These are phyloP conservation scores for Syngnathus floridae DNA, from an alignment of 2,113 vertebrate species.

Conservation along the genomic window DNA sequence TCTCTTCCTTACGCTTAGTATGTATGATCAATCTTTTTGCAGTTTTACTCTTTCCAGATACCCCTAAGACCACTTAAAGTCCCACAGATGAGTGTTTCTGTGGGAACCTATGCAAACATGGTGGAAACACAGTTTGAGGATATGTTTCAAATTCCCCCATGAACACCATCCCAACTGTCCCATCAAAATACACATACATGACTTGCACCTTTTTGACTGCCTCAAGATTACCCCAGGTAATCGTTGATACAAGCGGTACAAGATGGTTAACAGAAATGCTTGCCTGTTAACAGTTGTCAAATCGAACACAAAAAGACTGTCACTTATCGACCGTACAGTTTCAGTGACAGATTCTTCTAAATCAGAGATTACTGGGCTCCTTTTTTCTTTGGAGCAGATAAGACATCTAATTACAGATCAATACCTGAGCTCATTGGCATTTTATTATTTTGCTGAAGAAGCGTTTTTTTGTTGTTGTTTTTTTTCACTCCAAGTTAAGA, in stretches of 20 bases:
- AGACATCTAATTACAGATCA: slow-evolving; percentile 55
- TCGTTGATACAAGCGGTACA: too few relatives aligned
- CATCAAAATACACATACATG: too few relatives aligned
- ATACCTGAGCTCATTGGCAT: slow-evolving; percentile 47
- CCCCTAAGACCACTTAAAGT: neutral
- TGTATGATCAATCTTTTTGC: neutral
- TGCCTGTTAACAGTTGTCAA: neutral
- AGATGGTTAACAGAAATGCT: too few relatives aligned
- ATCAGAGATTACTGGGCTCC: slow-evolving; percentile 20
- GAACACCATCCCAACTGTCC: too few relatives aligned
- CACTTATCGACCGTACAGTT: slow-evolving; percentile 3
- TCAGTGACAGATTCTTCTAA: slow-evolving; percentile 10
- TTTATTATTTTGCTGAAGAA: slow-evolving; percentile 43
- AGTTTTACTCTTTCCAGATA: neutral
- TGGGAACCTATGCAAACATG: too few relatives aligned
- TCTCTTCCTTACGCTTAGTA: too few relatives aligned
- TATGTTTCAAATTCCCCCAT: too few relatives aligned
- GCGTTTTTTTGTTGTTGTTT: slow-evolving; percentile 24
- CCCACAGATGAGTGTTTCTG: neutral
- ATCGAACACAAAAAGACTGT: slow-evolving; percentile 1
- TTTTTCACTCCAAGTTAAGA: slow-evolving; percentile 30
- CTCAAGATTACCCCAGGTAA: too few relatives aligned
- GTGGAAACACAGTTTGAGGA: too few relatives aligned
- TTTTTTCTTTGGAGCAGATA: slow-evolving; percentile 43
- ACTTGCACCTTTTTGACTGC: too few relatives aligned